A percentile compares a stretch with the other conserved stretches of the same genome.
Conservation (phyloP, 2,888 invertebrate species). For the Gasteruption jaculator region DNA sequence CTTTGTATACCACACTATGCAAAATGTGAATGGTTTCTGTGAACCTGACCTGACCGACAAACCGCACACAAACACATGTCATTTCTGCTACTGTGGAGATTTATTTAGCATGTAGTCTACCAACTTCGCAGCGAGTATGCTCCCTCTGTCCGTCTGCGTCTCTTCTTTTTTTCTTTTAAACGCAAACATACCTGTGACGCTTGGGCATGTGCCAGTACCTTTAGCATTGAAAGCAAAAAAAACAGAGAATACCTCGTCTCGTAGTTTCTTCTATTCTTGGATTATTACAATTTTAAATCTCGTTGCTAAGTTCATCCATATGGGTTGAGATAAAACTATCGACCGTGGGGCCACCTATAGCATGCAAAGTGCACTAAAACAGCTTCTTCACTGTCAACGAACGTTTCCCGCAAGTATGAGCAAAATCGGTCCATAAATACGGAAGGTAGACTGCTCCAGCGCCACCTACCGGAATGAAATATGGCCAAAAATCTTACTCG, state of each 20-base stretch:
- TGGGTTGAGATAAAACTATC: too few relatives aligned
- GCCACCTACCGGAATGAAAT: too few relatives aligned
- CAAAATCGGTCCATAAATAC: too few relatives aligned
- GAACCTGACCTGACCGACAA: constrained; percentile 36
- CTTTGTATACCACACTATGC: constrained; percentile 30
- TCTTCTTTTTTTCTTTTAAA: neutral
- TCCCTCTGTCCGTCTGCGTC: neutral
- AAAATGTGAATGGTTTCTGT: constrained; percentile 40
- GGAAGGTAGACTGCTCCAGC: too few relatives aligned
- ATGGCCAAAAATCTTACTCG: too few relatives aligned
- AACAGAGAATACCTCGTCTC: constrained; percentile 7
- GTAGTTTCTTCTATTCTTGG: constrained; percentile 20
- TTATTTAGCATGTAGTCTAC: constrained; percentile 27
- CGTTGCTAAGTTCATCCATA: too few relatives aligned
- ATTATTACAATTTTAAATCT: too few relatives aligned
- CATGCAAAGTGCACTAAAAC: too few relatives aligned
- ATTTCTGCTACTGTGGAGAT: constrained; percentile 23
- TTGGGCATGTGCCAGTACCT: constrained; percentile 29
- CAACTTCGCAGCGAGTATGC: neutral
- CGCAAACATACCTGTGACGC: neutral
- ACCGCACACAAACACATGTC: constrained; percentile 21
- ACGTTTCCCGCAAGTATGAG: too few relatives aligned
- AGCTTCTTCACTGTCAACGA: too few relatives aligned
- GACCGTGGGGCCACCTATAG: too few relatives aligned
- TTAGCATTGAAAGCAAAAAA: constrained; percentile 10